Base-by-base conservation (phyloP, 2,113 vertebrate species). In the Gasterosteus nipponicus region DNA sequence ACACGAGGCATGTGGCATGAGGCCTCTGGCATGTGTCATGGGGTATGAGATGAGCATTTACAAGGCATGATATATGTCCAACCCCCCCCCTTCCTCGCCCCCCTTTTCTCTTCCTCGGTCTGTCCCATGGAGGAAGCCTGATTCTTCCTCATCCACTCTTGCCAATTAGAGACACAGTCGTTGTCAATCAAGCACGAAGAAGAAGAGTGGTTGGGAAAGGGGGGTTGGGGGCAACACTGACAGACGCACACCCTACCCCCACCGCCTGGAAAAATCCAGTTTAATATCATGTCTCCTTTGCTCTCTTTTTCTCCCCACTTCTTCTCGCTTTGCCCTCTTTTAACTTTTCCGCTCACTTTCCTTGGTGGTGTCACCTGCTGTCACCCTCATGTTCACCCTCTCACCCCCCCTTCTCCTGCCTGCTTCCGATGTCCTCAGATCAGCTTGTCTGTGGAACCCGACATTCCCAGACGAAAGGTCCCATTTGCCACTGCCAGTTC, bases 151-250 rank as follows among this genome's bases (percentile, higher is more conserved):
- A 86, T 90, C 76, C 67, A 80, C 89, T 82, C 83, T 86, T 89
- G 90, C 87, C 87, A 92, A 92, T 92, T 92, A 93, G 88, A 77
- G 83, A 75, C 80, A 82, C 80, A 72, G 86, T 88, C 64, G 77
- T 85, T 89, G 90, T 92, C 90, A 92, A 85, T 92, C 90, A 89
- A 74, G 82, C 85, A 67, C 71, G 83, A 71, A 18, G 16, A 53
- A 53, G 18, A 53, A 53, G 66, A 78, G 66, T 85, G 73, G 77
- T 67, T 87, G 83, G 81, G 71, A 68, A 76, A 64, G 59, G 46
- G 39, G 31, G 57, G 69, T 38, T 38, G 19, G 35, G 51, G 41
- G 89, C 39, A 94, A 91, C 88, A 59, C 44, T 84, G 93, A 93
- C 92, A 93, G 90, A 35, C 33, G 5, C 33, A 35, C 33, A 35